Conservation (phyloP, 2,797 vertebrate species). For the Myotis planiceps region DNA sequence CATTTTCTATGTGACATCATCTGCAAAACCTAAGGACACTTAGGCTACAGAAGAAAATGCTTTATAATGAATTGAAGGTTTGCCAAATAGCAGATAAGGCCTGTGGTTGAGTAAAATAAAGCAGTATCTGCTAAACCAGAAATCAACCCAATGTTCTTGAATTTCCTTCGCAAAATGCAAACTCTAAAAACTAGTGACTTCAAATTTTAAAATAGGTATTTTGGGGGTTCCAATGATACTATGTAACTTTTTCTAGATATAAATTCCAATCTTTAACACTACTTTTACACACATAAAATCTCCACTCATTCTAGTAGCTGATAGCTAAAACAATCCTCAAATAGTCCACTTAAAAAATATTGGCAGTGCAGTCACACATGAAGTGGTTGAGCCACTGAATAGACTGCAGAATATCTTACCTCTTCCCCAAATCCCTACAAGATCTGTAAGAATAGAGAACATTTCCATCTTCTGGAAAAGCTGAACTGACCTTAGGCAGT, state of each 20-base stretch:
- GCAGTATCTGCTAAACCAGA: neutral
- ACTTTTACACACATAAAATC: neutral
- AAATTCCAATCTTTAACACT: neutral
- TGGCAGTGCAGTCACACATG: neutral
- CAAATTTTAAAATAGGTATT: neutral
- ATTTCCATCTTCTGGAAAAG: neutral
- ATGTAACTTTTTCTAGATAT: neutral
- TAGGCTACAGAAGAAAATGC: neutral
- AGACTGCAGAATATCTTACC: neutral
- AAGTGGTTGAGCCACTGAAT: neutral
- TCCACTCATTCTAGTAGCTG: neutral
- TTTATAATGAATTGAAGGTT: neutral
- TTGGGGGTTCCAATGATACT: neutral
- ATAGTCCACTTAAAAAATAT: neutral
- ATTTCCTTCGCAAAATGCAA: constrained; percentile 43
- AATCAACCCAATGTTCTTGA: neutral
- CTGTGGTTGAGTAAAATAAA: neutral
- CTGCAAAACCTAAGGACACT: neutral
- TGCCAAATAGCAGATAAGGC: neutral
- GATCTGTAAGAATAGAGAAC: neutral
- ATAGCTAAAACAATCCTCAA: neutral
- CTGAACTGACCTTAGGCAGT: neutral
- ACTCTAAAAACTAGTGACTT: neutral
- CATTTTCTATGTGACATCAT: neutral
- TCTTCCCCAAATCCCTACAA: neutral